Evolutionary conservation across 2,797 vertebrate genomes (phyloP), one percentile per base, ranked within the genome.

Genomic region (Nannoperca australis): DNA sequence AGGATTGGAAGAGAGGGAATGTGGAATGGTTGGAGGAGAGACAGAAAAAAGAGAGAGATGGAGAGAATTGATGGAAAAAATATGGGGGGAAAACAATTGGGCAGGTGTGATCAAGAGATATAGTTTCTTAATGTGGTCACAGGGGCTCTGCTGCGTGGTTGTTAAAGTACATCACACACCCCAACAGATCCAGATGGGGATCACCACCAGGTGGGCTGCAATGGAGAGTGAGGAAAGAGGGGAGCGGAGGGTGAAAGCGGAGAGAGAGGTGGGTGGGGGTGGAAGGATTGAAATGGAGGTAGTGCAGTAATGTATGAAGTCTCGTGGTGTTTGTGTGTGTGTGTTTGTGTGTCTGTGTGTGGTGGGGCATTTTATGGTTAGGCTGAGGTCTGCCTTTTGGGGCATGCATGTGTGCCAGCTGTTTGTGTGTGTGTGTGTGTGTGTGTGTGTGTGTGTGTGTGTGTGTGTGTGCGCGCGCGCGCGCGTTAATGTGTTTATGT

Each of bases 141-240:
- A 20, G 76, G 61, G 74, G 60, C 82, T 53, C 36, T 38, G 76
- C 78, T 81, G 72, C 58, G 65, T 60, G 72, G 79, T 79, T 87
- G 70, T 83, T 89, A 82, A 89, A 91, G 87, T 76, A 83, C 66
- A 86, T 80, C 81, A 77, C 83, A 86, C 68, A 85, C 70, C 70
- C 82, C 53, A 69, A 34, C 42, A 85, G 76, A 79, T 81, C 82
- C 81, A 89, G 77, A 83, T 84, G 68, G 79, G 82, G 78, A 88
- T 87, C 67, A 34, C 76, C 78, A 80, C 86, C 79, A 89, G 90
- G 89, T 89, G 88, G 77, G 78, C 76, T 54, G 49, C 50, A n/a
- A 9, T 32, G 27, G 66, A 69, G 53, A 51, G 40, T 34, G 69
- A 27, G 56, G 30, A 24, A 24, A n/a, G n/a, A 20, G 3, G 11